Percentiles rank a stretch among this genome's conserved stretches.
Conservation (phyloP, 2,888 invertebrate genomes). For the Coelogynopora nodosa region DNA sequence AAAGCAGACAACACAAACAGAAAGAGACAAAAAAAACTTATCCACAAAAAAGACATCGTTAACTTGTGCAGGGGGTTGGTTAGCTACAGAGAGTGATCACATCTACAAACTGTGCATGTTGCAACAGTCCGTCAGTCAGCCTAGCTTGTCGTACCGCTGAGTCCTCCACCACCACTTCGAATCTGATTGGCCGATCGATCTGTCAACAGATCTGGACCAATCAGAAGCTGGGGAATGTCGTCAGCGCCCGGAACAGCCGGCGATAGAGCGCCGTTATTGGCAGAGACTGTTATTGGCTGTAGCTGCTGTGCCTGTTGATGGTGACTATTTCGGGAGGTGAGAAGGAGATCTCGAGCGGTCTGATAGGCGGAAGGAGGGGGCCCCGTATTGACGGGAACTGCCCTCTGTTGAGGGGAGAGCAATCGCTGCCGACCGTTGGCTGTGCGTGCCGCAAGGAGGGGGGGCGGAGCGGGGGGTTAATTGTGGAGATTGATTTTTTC, state of each 20-base stretch:
- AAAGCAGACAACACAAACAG: too few species aligned
- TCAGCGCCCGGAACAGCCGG: not conserved
- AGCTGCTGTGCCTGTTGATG: not conserved
- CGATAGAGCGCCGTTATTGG: not conserved
- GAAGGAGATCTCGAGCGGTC: not conserved
- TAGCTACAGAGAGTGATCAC: too few species aligned
- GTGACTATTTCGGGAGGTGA: not conserved
- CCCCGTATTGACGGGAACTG: not conserved
- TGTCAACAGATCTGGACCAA: not conserved
- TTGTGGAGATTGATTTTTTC: too few species aligned
- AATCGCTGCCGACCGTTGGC: not conserved
- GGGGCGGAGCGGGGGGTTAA: too few species aligned
- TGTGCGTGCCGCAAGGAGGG: too few species aligned
- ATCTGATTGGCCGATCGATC: not conserved
- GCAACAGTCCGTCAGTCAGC: too few species aligned
- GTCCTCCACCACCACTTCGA: not conserved
- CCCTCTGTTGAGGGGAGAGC: not conserved
- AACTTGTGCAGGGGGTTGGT: too few species aligned
- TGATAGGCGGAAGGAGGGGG: not conserved
- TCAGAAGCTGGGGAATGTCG: constrained; percentile 10
- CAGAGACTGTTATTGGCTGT: too few species aligned
- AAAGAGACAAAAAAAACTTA: too few species aligned
- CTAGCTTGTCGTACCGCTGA: not conserved
- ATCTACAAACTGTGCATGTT: too few species aligned
- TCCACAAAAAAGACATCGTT: too few species aligned